Evolutionary conservation across 2,113 vertebrate species (phyloP).

Genomic region (Crotalus tigris): DNA sequence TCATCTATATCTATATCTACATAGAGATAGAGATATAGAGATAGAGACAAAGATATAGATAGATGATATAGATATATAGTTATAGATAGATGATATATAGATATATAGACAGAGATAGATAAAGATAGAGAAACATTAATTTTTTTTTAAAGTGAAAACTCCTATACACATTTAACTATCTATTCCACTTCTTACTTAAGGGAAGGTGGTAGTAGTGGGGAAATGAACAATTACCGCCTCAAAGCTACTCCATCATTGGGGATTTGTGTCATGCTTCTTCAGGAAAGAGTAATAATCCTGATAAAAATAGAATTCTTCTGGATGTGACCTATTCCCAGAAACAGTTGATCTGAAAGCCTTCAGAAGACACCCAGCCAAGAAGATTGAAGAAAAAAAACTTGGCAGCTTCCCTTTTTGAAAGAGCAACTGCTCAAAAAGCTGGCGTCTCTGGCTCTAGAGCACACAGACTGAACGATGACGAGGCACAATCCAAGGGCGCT

Average conservation of each 20-base stretch:
- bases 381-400: background rate
- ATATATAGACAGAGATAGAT: background rate
- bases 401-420: background rate
- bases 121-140: background rate
- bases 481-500: conserved; percentile 21
- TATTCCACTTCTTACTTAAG: background rate
- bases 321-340: background rate
- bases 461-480: conserved; percentile 13
- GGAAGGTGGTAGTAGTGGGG: background rate
- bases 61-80: background rate
- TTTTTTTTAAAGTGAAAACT: background rate
- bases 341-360: background rate
- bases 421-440: background rate
- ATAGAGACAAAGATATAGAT: background rate
- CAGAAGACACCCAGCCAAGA: background rate
- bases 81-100: too few species aligned
- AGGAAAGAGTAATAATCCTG: background rate
- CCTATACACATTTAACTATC: background rate
- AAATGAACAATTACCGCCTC: background rate
- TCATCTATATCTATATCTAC: too few species aligned
- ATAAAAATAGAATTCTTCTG: background rate
- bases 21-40: background rate
- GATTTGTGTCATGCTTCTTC: background rate
- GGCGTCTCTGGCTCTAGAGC: conserved; percentile 28
- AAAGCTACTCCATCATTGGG: background rate